Percentiles rank a stretch among this genome's conserved stretches.
Evolutionary conservation across 2,113 vertebrate species (phyloP).

Genomic region (Agelaius tricolor): DNA sequence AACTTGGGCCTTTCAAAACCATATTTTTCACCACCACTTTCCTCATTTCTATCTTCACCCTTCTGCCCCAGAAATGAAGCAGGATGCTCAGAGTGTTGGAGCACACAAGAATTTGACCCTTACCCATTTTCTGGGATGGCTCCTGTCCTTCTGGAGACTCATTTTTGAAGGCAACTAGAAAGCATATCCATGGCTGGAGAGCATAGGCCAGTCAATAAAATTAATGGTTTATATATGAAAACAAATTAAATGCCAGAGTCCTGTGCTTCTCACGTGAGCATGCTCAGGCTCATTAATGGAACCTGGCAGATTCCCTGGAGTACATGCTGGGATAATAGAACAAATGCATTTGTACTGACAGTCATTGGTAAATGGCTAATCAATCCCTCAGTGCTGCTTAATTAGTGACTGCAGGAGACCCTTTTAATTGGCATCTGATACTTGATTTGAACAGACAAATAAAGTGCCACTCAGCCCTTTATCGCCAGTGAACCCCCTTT

Average conservation of each 20-base stretch:
- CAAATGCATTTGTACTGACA: conserved; percentile 11
- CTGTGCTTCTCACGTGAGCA: background rate
- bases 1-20: background rate
- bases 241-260: background rate
- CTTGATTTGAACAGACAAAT: conserved; percentile 34
- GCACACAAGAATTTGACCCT: background rate
- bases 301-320: background rate
- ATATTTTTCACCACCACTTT: background rate
- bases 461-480: conserved; percentile 11
- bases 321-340: conserved; percentile 3
- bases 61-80: background rate
- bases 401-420: background rate
- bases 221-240: background rate
- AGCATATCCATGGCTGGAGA: background rate
- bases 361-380: conserved; percentile 48
- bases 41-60: background rate
- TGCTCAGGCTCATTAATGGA: background rate
- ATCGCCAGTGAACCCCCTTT: background rate
- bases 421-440: conserved; percentile 48
- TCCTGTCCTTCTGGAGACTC: background rate
- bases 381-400: conserved; percentile 57
- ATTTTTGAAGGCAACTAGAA: background rate
- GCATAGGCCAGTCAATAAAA: background rate
- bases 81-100: background rate
- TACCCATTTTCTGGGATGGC: background rate